Evolutionary conservation across 2,888 invertebrate genomes (phyloP).

Genomic region (Meloe dianella): DNA sequence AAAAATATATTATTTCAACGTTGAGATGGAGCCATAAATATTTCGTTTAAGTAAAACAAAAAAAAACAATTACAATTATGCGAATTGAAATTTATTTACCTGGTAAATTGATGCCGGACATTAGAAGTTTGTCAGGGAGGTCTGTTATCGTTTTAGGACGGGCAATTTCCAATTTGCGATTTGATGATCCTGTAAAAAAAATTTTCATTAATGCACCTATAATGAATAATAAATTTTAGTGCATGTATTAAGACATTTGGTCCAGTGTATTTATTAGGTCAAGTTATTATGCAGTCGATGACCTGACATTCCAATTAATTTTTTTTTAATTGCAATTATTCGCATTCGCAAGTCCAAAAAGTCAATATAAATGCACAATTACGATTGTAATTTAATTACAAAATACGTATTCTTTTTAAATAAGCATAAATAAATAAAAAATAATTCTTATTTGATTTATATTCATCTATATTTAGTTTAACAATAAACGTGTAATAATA

Average conservation of each 20-base stretch:
- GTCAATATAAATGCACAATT: neutral
- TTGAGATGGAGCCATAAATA: neutral
- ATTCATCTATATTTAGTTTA: slow-evolving; percentile 21
- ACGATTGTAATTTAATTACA: slow-evolving; percentile 8
- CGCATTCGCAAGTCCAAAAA: neutral
- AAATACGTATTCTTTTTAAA: neutral
- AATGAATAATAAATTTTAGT: neutral
- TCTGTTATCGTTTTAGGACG: slow-evolving; percentile 69
- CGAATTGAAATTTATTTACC: slow-evolving; percentile 60
- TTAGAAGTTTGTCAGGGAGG: slow-evolving; percentile 69
- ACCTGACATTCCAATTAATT: slow-evolving; percentile 14
- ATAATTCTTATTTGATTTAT: slow-evolving; percentile 26
- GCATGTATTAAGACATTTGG: neutral
- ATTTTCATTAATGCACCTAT: slow-evolving; percentile 11
- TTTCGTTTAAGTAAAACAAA: neutral
- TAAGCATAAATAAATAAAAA: slow-evolving; percentile 1
- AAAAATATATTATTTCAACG: neutral
- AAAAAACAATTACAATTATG: neutral
- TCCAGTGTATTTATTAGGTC: neutral
- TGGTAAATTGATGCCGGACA: slow-evolving; percentile 73
- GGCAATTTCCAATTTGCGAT: slow-evolving; percentile 62
- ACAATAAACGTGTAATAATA: slow-evolving; percentile 21
- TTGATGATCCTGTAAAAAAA: slow-evolving; percentile 58
- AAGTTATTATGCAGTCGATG: slow-evolving; percentile 4
- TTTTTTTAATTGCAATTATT: slow-evolving; percentile 22